These are phyloP conservation scores for Pleuronectes platessa DNA, from an alignment of 2,113 vertebrate species.

Conservation along the genomic window DNA sequence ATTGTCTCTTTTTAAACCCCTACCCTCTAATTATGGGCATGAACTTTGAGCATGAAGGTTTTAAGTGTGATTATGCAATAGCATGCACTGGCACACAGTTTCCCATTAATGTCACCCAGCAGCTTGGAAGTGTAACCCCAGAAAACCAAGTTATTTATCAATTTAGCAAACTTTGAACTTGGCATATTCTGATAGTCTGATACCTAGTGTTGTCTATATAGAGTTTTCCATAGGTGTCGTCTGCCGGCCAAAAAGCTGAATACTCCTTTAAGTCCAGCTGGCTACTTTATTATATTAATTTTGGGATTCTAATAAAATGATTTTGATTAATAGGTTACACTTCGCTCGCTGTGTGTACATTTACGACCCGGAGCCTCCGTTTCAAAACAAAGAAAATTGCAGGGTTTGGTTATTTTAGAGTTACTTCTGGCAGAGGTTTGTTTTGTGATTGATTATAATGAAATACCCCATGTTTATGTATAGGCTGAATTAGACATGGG, in stretches of 20 bases:
- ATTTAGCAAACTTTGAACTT: background rate
- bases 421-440: too few species aligned
- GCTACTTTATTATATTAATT: conserved; percentile 4
- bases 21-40: background rate
- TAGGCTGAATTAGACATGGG: too few species aligned
- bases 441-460: too few species aligned
- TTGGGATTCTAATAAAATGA: background rate
- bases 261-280: background rate
- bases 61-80: background rate
- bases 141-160: background rate
- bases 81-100: background rate
- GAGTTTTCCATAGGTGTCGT: background rate
- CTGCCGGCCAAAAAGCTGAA: background rate
- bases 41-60: background rate
- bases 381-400: too few species aligned
- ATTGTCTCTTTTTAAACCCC: conserved; percentile 10
- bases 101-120: background rate
- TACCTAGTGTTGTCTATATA: background rate
- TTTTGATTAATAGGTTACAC: background rate
- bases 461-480: too few species aligned
- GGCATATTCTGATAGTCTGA: background rate
- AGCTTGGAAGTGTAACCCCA: background rate
- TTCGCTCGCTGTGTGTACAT: too few species aligned
- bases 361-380: too few species aligned
- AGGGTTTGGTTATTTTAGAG: too few species aligned